phyloP scores from a whole-genome alignment of 2,797 vertebrate genomes.

The Psittacula echo region DNA sequence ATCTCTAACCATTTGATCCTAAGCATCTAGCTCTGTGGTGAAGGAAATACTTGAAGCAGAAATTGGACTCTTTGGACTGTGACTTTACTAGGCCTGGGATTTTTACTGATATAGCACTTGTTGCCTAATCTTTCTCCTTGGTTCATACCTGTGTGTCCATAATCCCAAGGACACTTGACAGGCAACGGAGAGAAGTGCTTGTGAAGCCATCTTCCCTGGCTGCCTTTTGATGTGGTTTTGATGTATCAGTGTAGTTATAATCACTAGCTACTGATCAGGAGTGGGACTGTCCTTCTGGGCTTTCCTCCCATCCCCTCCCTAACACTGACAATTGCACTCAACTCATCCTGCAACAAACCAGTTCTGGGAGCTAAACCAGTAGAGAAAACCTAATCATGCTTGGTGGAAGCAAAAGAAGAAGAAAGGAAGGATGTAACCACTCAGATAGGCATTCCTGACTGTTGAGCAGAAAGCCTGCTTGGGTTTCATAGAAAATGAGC shows the following conservation, averaged over 20 bases:
- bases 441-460: neutral
- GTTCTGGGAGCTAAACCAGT: constrained; percentile 10
- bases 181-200: neutral
- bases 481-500: neutral
- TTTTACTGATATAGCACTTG: neutral
- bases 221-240: constrained; percentile 45
- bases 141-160: neutral
- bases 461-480: neutral
- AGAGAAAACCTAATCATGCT: neutral
- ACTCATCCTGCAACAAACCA: neutral
- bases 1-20: neutral
- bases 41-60: neutral
- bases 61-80: neutral
- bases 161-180: neutral
- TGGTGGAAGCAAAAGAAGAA: accelerated
- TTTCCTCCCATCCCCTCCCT: neutral
- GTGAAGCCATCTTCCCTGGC: neutral
- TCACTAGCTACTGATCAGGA: constrained; percentile 1
- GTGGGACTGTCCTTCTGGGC: neutral
- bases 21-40: neutral
- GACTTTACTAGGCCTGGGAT: neutral
- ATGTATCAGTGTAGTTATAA: neutral
- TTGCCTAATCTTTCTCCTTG: neutral
- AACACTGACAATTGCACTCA: neutral
- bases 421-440: neutral